phyloP scores from a whole-genome alignment of 37 sponge, comb jelly and placozoan species.

The Petrosia ficiformis region DNA sequence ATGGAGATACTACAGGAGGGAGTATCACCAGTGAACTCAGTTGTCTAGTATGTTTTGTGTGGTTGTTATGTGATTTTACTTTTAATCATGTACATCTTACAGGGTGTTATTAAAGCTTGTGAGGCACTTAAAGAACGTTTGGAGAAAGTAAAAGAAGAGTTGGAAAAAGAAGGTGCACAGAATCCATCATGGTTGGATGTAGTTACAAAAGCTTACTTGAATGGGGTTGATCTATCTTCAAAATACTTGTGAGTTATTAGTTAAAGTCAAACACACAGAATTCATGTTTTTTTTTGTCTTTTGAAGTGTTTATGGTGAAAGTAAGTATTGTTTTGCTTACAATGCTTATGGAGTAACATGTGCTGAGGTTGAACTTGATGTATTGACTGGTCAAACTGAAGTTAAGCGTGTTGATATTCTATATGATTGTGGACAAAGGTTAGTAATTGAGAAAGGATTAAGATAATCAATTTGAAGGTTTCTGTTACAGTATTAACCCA shows the following conservation, averaged over 20 bases:
- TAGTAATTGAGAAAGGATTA: background rate
- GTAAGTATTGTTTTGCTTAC: slow-evolving; percentile 30
- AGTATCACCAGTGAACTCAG: slow-evolving; percentile 67
- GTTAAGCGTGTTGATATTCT: slow-evolving; percentile 74
- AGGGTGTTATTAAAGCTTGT: slow-evolving; percentile 65
- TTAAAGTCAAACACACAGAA: background rate
- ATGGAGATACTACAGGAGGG: slow-evolving; percentile 60
- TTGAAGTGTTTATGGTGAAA: slow-evolving; percentile 39
- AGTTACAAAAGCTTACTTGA: slow-evolving; percentile 14
- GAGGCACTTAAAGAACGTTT: slow-evolving; percentile 49
- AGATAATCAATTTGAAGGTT: background rate
- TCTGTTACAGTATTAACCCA: slow-evolving; percentile 66
- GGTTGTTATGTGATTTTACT: background rate
- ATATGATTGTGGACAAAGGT: slow-evolving; percentile 87
- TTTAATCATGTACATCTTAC: background rate
- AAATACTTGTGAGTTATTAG: slow-evolving; percentile 28
- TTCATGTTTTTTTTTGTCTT: background rate
- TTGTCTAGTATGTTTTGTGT: background rate
- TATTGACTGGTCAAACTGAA: slow-evolving; percentile 72
- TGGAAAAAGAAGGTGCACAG: background rate
- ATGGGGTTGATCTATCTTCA: slow-evolving; percentile 28
- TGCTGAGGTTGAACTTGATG: slow-evolving; percentile 74
- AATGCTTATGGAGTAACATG: slow-evolving; percentile 55
- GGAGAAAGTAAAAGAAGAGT: slow-evolving; percentile 32
- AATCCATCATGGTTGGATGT: slow-evolving; percentile 39